Evolutionary conservation across 35 echinoderm and acorn worm genomes (phyloP), one percentile per base, ranked within the genome.

Genomic region (Acanthaster planci): DNA sequence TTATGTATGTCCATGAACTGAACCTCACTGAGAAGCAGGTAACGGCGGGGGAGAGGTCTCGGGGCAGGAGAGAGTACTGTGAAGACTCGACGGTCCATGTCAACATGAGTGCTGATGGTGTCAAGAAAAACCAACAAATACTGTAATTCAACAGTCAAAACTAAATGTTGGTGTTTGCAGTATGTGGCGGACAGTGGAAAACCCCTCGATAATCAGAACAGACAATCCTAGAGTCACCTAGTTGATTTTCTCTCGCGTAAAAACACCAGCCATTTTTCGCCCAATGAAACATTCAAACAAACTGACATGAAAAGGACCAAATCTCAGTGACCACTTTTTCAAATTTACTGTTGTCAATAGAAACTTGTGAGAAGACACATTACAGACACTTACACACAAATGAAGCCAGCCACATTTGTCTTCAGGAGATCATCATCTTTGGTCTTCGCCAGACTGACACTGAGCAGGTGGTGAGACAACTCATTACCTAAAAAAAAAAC

Each of bases 1-100:
- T 83, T 86, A 40, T 99, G 91, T n/a, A 94, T 82, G 59, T 99
- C 96, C 96, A 99, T 99, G 80, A 99, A 99, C 2, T 87, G 88
- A 60, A 99, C 86, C 19, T 99, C 89, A 19, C 96, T 99, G 21
- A 99, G 80, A 10, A 99, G 77, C 17, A 99, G 67, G 37, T 85
- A 94, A 60, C 86, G 72, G 39, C 89, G 83, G 58, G 96, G 96
- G 77, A 99, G 80, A 8, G 96, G 96, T 44, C 91, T 77, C 10
- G 96, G 96, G 52, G 96, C 96, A 0, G 96, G 96, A 68, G 96
- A 99, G 37, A 99, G 57, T 35, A 99, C 96, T 23, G 92, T 99
- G 40, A 99, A 99, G 38, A 77, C 84, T 2, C 88, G 55, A 57
- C 89, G 87, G 16, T 94, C 96, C 86, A 99, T 94, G 85, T 99